Percentiles rank a stretch among this genome's conserved stretches.
These are phyloP conservation scores for Lacanobia wlatinum DNA, from an alignment of 2,888 invertebrate genomes.

Conservation along the genomic window DNA sequence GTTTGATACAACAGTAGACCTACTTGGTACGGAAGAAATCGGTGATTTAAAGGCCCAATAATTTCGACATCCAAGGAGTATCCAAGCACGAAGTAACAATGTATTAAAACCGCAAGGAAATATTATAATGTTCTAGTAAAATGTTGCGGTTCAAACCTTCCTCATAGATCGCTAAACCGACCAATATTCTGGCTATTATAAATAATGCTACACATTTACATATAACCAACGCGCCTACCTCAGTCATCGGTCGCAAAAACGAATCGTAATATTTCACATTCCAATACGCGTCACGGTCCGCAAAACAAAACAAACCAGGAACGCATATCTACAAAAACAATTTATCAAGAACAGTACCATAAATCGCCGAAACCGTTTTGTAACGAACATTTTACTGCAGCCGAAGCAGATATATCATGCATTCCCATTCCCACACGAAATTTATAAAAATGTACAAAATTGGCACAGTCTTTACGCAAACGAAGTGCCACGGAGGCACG, in stretches of 20 bases:
- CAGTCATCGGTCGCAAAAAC: constrained; percentile 31
- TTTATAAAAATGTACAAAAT: constrained; percentile 46
- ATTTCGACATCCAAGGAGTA: constrained; percentile 15
- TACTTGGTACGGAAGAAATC: too few relatives aligned
- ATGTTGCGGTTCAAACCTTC: constrained; percentile 42
- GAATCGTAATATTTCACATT: constrained; percentile 52
- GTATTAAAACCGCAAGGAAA: constrained; percentile 36
- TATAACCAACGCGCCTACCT: background rate
- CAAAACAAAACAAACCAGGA: constrained; percentile 54
- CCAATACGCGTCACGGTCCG: constrained; percentile 34
- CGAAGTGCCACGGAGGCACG: constrained; percentile 52
- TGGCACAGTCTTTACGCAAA: constrained; percentile 65
- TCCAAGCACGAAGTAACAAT: constrained; percentile 31
- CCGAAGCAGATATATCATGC: constrained; percentile 42
- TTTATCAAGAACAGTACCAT: constrained; percentile 60
- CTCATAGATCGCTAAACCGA: constrained; percentile 15
- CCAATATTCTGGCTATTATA: constrained; percentile 5
- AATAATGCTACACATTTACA: constrained; percentile 14
- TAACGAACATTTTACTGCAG: constrained; percentile 51
- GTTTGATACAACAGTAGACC: too few relatives aligned
- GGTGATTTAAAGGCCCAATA: background rate
- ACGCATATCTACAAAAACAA: constrained; percentile 55
- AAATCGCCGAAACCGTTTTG: constrained; percentile 59
- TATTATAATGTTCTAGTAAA: constrained; percentile 32
- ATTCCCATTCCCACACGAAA: constrained; percentile 51